These are phyloP conservation scores for Leucoraja erinaceus DNA, from an alignment of 2,113 vertebrate species.

Conservation along the genomic window DNA sequence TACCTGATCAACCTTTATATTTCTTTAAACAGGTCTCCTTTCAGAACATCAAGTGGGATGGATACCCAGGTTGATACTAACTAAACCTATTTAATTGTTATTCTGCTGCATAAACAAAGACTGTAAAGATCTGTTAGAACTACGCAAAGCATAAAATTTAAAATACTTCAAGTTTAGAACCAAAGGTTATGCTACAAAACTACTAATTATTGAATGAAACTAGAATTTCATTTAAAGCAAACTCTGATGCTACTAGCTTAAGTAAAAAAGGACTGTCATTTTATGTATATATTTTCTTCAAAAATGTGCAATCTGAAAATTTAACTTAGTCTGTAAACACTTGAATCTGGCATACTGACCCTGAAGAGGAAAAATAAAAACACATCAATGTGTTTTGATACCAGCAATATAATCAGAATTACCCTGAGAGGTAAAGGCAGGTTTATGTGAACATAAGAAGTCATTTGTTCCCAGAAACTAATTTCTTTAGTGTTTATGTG, in stretches of 20 bases:
- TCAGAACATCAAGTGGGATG: background rate
- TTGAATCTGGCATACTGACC: constrained; percentile 27
- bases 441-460: background rate
- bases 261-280: background rate
- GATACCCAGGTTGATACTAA: background rate
- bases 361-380: constrained; percentile 6
- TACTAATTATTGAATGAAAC: background rate
- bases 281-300: background rate
- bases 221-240: constrained; percentile 28
- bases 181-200: background rate
- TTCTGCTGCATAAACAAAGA: background rate
- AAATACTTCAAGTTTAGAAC: background rate
- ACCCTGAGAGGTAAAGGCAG: constrained; percentile 38
- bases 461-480: constrained; percentile 23
- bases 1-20: background rate
- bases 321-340: constrained; percentile 27
- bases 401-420: constrained; percentile 8
- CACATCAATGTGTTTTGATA: constrained; percentile 7
- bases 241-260: constrained; percentile 8
- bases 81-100: background rate
- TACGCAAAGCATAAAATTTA: background rate
- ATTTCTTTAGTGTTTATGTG: background rate
- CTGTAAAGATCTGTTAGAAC: background rate
- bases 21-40: background rate
- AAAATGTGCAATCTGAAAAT: constrained; percentile 33